phyloP scores from a whole-genome alignment of 2,888 invertebrate genomes.

The Atrina japonica region DNA sequence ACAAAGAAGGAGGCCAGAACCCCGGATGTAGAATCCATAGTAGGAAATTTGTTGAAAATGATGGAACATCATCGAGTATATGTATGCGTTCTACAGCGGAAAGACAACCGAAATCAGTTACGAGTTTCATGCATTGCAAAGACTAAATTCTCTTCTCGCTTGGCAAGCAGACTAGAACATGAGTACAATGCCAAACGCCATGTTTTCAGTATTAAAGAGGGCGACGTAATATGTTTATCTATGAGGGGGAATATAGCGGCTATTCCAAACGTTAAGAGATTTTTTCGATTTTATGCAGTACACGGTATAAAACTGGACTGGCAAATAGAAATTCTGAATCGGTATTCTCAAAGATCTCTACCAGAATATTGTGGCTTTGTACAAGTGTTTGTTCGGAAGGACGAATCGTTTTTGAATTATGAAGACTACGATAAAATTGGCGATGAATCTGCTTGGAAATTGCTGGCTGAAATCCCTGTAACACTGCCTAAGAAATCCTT shows the following conservation, averaged over 20 bases:
- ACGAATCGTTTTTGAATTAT: background rate
- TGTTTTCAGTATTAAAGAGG: slow-evolving; percentile 20
- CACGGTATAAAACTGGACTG: slow-evolving; percentile 25
- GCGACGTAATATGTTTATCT: slow-evolving; percentile 25
- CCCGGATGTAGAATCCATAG: slow-evolving; percentile 25
- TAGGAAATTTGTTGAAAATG: slow-evolving; percentile 13
- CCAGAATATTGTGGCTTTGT: slow-evolving; percentile 34
- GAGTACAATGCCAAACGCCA: slow-evolving; percentile 19
- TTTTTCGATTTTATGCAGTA: slow-evolving; percentile 30
- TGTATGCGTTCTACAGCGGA: slow-evolving; percentile 25
- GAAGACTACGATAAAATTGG: slow-evolving; percentile 4
- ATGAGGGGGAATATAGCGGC: slow-evolving; percentile 30
- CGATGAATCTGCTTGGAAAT: slow-evolving; percentile 9
- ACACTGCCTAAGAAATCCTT: slow-evolving; percentile 21
- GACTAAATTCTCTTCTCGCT: slow-evolving; percentile 17
- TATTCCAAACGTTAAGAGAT: slow-evolving; percentile 13
- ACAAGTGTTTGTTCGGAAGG: slow-evolving; percentile 17
- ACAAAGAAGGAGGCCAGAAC: slow-evolving; percentile 30
- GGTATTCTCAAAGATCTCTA: slow-evolving; percentile 31
- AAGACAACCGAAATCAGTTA: slow-evolving; percentile 17
- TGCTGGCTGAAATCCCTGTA: slow-evolving; percentile 25
- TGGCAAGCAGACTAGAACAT: slow-evolving; percentile 18
- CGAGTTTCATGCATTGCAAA: slow-evolving; percentile 25
- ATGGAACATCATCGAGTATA: slow-evolving; percentile 27
- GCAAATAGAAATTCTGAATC: slow-evolving; percentile 26